Evolutionary conservation across 2,113 vertebrate species (phyloP), one percentile per base, ranked within the genome.

Genomic region (Amphiprion percula): DNA sequence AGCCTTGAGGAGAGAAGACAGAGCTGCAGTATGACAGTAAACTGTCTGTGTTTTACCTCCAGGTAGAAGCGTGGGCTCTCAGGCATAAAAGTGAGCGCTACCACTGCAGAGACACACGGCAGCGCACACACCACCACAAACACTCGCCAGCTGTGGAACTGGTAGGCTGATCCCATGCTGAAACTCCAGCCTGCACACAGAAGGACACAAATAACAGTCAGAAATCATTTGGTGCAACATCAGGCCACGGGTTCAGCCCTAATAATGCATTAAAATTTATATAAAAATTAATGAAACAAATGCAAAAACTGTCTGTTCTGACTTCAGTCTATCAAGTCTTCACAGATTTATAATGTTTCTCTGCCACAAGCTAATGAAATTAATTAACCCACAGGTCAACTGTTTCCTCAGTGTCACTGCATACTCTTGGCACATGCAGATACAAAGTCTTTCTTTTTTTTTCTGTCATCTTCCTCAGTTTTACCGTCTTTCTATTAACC

Each of bases 121-220:
- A 99, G 94, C 0, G 97, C 98, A 0, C 98, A 99, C 84, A 99
- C 97, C 23, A 99, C 96, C 92, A 99, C 98, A 30, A 99, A 99
- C 65, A 99, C 98, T 56, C 98, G 90, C 98, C 98, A 99, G 84
- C 98, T 99, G 94, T 99, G 98, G 90, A 99, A 99, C 94, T 99
- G 97, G 93, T 99, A 99, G 67, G 98, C 97, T 1, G 98, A 99
- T 0, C 98, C 98, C 98, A 99, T 99, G 94, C 97, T 99, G 94
- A 99, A 99, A 88, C 98, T 99, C 98, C 98, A 99, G 39, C 98
- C 98, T 99, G 86, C 47, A 65, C 33, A 68, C 0, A 53, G 10
- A 83, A 5, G 59, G 5, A 68, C 30, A 59, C 30, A 39, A 19
- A 68, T 2, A 56, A 44, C 11, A 44, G n/a, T 61, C 53, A 75